These are phyloP conservation scores for Noctua pronuba DNA, from an alignment of 2,888 invertebrate genomes.

Conservation along the genomic window DNA sequence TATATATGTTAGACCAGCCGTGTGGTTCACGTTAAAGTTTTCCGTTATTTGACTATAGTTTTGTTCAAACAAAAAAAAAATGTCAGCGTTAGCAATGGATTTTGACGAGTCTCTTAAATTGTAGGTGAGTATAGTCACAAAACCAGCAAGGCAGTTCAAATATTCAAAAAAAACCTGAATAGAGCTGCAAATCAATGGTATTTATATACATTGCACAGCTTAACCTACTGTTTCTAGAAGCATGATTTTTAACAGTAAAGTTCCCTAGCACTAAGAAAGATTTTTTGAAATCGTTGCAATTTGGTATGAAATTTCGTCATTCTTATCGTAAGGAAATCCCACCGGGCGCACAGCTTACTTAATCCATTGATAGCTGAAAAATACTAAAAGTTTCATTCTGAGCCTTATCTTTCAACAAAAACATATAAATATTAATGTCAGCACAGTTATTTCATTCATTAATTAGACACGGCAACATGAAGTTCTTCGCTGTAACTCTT, in stretches of 20 bases:
- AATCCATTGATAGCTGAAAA: not conserved
- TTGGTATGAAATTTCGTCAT: not conserved
- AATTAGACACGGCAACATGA: not conserved
- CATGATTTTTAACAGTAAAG: not conserved
- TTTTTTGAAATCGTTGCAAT: not conserved
- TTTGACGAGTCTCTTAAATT: too few relatives aligned
- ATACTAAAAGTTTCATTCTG: not conserved
- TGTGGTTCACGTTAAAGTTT: too few relatives aligned
- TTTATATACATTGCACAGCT: too few relatives aligned
- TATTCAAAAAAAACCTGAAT: too few relatives aligned
- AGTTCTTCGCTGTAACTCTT: constrained; percentile 36
- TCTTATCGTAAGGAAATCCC: not conserved
- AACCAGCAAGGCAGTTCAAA: too few relatives aligned
- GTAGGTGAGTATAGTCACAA: too few relatives aligned
- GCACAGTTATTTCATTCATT: not conserved
- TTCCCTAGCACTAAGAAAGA: not conserved
- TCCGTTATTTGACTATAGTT: too few relatives aligned
- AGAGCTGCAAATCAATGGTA: too few relatives aligned
- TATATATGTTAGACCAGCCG: too few relatives aligned
- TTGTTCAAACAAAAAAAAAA: too few relatives aligned
- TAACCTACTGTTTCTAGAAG: too few relatives aligned
- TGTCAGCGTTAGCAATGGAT: too few relatives aligned
- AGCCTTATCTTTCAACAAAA: not conserved
- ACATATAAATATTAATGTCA: not conserved
- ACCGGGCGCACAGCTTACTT: not conserved